phyloP scores from a whole-genome alignment of 2,888 invertebrate species.

The Synanthedon formicaeformis region DNA sequence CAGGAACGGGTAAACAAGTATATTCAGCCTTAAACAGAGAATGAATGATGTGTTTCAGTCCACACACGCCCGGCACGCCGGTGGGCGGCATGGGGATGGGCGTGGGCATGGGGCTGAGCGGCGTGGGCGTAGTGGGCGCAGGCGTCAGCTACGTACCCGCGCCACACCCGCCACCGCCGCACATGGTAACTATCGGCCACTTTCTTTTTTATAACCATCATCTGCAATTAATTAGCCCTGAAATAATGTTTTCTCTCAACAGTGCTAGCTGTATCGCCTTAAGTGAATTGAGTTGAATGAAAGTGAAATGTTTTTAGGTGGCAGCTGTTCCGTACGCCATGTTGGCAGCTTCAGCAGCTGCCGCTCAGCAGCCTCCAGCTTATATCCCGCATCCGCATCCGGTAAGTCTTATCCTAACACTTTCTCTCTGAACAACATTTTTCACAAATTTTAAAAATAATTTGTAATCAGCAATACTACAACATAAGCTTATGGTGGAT shows the following conservation, averaged over 20 bases:
- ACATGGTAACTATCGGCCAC: slow-evolving; percentile 32
- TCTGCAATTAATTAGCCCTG: too few species aligned
- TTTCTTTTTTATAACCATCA: too few species aligned
- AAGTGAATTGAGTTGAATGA: background rate
- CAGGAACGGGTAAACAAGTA: too few species aligned
- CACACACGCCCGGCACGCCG: slow-evolving; percentile 89
- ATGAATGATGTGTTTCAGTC: slow-evolving; percentile 45
- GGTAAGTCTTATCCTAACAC: slow-evolving; percentile 17
- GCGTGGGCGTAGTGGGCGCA: slow-evolving; percentile 53
- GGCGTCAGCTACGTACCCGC: slow-evolving; percentile 66
- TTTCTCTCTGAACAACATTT: too few species aligned
- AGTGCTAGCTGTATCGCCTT: background rate
- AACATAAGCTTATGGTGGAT: too few species aligned
- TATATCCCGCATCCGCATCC: slow-evolving; percentile 56
- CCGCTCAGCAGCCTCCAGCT: slow-evolving; percentile 53
- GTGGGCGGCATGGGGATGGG: slow-evolving; percentile 37
- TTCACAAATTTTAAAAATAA: too few species aligned
- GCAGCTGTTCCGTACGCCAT: slow-evolving; percentile 54
- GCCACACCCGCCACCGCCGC: slow-evolving; percentile 53
- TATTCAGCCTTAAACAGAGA: too few species aligned
- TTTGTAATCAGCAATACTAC: too few species aligned
- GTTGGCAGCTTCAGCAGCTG: slow-evolving; percentile 50
- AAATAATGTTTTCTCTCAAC: background rate
- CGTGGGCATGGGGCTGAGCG: slow-evolving; percentile 39
- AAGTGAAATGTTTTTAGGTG: slow-evolving; percentile 23